phyloP scores from a whole-genome alignment of 2,113 vertebrate genomes.

The Calyptommatus sinebrachiatus region DNA sequence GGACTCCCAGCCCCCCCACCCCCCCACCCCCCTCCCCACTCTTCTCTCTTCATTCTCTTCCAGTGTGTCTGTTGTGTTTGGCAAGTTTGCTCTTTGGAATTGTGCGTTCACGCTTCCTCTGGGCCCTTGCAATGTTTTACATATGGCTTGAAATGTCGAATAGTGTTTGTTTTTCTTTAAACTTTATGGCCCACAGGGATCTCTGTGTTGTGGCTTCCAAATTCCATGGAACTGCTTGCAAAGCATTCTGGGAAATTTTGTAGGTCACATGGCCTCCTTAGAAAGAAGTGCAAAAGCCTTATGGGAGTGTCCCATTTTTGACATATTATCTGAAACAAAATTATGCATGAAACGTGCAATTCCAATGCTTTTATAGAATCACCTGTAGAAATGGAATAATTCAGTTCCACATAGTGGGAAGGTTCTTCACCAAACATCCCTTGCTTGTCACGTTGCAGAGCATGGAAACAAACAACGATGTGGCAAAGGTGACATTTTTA shows the following conservation, averaged over 20 bases:
- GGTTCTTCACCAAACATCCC: too few relatives aligned
- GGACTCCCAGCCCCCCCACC: background rate
- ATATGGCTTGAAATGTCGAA: background rate
- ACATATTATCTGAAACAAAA: too few relatives aligned
- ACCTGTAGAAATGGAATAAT: too few relatives aligned
- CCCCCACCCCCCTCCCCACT: too few relatives aligned
- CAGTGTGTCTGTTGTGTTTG: conserved; percentile 51
- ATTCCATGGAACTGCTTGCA: background rate
- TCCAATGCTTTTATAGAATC: too few relatives aligned
- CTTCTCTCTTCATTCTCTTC: conserved; percentile 36
- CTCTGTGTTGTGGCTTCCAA: background rate
- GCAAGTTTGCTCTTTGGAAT: conserved; percentile 33
- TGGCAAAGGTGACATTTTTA: too few relatives aligned
- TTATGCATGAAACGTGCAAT: too few relatives aligned
- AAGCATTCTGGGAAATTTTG: background rate
- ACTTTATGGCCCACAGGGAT: background rate
- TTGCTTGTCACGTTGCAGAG: too few relatives aligned
- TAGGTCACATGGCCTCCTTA: background rate
- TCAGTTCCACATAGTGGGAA: too few relatives aligned
- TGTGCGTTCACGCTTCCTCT: background rate
- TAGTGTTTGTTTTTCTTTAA: conserved; percentile 21
- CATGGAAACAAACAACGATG: too few relatives aligned
- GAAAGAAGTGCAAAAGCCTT: background rate
- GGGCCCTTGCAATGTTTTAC: background rate
- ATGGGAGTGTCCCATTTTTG: too few relatives aligned